phyloP scores from a whole-genome alignment of 1,140 invertebrate genomes.

The Meloidogyne chitwoodi region DNA sequence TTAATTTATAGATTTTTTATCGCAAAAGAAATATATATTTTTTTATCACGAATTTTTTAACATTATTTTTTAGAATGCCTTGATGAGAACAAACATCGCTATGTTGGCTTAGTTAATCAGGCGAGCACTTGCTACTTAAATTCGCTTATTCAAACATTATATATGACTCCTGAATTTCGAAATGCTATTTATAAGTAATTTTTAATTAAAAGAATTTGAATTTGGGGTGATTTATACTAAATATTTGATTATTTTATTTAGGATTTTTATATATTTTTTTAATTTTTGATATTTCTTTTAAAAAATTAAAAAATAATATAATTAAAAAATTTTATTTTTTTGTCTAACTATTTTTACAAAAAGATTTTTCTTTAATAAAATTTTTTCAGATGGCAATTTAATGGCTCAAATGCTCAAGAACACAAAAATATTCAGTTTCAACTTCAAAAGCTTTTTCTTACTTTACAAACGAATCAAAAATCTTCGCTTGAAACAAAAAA shows the following conservation, averaged over 20 bases:
- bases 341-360: no score
- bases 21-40: no score
- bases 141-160: conserved; percentile 80
- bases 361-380: not conserved
- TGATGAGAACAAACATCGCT: conserved; percentile 62
- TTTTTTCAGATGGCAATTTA: conserved; percentile 71
- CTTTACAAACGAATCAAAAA: conserved; percentile 70
- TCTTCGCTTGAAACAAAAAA: conserved; percentile 77
- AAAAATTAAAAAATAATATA: no score
- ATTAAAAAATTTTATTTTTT: no score
- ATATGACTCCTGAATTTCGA: conserved; percentile 89
- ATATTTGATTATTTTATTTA: no score
- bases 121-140: conserved; percentile 91
- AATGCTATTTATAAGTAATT: conserved; percentile 76
- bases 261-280: no score
- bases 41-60: not conserved
- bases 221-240: no score
- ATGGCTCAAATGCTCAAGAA: conserved; percentile 66
- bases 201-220: not conserved
- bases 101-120: conserved; percentile 84
- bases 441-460: conserved; percentile 80
- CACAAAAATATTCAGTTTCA: conserved; percentile 78
- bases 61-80: conserved; percentile 23
- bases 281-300: no score
- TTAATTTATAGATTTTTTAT: no score